Conservation (phyloP, 2,797 vertebrate genomes). For the Lacerta agilis region DNA sequence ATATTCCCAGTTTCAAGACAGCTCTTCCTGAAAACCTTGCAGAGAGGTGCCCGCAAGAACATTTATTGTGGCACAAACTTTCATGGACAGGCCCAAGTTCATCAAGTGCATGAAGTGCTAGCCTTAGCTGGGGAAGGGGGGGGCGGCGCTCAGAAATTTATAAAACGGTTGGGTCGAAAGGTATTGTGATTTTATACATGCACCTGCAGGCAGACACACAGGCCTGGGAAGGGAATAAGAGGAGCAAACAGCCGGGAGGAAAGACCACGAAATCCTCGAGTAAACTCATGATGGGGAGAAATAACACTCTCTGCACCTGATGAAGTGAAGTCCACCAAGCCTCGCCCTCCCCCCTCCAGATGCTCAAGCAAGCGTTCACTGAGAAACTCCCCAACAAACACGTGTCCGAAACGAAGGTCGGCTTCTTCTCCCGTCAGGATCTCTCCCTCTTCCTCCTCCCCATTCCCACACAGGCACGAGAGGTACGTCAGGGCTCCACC, state of each 20-base stretch:
- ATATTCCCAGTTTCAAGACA: neutral
- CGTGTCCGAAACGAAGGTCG: too few relatives aligned
- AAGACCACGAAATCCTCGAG: neutral
- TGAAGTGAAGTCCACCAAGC: neutral
- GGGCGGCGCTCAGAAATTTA: too few relatives aligned
- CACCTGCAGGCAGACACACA: too few relatives aligned
- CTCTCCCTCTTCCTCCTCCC: too few relatives aligned
- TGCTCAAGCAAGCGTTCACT: neutral
- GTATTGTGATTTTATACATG: too few relatives aligned
- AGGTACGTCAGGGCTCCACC: too few relatives aligned
- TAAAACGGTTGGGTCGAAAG: too few relatives aligned
- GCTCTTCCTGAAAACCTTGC: neutral
- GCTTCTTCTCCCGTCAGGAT: too few relatives aligned
- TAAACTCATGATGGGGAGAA: neutral
- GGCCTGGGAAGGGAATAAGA: too few relatives aligned
- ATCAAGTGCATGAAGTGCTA: neutral
- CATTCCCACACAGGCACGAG: too few relatives aligned
- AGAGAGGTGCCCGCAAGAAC: neutral
- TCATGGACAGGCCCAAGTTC: neutral
- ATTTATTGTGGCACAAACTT: neutral
- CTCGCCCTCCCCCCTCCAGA: rapidly evolving
- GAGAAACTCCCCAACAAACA: too few relatives aligned
- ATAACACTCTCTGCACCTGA: neutral
- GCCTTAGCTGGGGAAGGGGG: neutral
- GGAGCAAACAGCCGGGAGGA: too few relatives aligned